These are phyloP conservation scores for Cryptotermes secundus DNA, from an alignment of 1,140 invertebrate species.

Conservation along the genomic window DNA sequence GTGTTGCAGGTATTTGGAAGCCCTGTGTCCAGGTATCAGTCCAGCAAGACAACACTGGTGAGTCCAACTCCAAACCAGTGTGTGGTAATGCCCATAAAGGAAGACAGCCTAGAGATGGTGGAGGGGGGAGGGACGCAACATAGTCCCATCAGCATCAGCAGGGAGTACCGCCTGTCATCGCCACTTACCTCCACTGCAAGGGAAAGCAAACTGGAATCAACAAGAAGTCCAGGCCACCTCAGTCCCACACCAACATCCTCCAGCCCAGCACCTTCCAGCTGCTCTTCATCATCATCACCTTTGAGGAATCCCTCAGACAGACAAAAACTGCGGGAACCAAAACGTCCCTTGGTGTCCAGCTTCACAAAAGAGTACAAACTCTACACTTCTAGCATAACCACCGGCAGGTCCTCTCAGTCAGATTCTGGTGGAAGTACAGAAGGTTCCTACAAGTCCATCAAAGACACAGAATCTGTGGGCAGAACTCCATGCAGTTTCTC, in stretches of 20 bases:
- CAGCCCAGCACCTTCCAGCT: no score
- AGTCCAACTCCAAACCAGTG: background rate
- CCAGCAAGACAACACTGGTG: background rate
- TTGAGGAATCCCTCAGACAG: no score
- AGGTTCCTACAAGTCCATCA: background rate
- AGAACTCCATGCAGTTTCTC: background rate
- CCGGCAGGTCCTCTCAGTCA: no score
- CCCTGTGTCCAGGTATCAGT: conserved; percentile 16
- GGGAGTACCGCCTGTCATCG: background rate
- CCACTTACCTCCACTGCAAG: background rate
- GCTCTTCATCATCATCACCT: no score
- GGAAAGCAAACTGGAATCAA: no score
- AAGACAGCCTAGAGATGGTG: background rate
- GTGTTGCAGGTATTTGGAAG: conserved; percentile 31
- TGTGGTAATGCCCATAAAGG: background rate
- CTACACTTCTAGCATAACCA: background rate
- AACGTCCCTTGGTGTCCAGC: conserved; percentile 11
- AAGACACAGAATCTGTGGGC: background rate
- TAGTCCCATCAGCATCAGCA: background rate
- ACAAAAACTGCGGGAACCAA: background rate
- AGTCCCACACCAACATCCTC: no score
- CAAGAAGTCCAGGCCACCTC: no score
- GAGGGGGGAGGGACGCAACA: background rate
- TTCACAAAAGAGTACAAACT: conserved; percentile 30
- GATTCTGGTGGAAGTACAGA: background rate